Evolutionary conservation across 2,797 vertebrate genomes (phyloP).

Genomic region (Pogonophryne albipinna): DNA sequence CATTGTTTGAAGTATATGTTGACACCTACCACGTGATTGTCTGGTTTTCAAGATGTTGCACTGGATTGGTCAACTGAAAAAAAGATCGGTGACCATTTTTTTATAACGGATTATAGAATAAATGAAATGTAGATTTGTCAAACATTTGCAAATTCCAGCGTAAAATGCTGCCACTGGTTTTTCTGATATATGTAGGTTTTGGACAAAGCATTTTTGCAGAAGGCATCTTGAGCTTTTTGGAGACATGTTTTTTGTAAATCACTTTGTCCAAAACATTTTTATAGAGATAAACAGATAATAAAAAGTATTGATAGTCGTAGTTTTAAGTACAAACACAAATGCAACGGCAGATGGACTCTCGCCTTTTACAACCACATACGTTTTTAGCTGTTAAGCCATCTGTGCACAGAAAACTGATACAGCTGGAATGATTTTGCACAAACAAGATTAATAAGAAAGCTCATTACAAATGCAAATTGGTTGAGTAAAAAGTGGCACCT

Average conservation of each 20-base stretch:
- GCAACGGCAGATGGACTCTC: not conserved
- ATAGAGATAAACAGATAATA: too few species aligned
- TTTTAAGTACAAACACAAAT: not conserved
- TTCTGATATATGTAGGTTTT: not conserved
- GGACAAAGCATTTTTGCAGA: not conserved
- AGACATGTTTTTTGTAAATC: too few species aligned
- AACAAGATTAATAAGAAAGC: not conserved
- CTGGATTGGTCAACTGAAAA: not conserved
- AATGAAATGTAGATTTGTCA: not conserved
- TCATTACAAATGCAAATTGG: conserved; percentile 25
- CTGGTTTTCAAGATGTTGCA: not conserved
- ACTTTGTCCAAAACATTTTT: not conserved
- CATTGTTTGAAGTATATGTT: not conserved
- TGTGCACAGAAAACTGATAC: not conserved
- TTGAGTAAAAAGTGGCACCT: conserved; percentile 85
- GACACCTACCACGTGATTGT: rapidly evolving
- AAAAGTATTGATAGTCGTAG: not conserved
- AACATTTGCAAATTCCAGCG: not conserved
- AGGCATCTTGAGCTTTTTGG: too few species aligned
- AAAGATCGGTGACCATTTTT: too few species aligned
- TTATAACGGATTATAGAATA: not conserved
- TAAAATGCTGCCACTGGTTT: not conserved
- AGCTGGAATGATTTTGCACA: not conserved
- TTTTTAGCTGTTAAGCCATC: not conserved
- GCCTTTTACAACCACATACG: not conserved